Conservation (phyloP, 2,113 vertebrate genomes). For the Lagopus leucura region DNA sequence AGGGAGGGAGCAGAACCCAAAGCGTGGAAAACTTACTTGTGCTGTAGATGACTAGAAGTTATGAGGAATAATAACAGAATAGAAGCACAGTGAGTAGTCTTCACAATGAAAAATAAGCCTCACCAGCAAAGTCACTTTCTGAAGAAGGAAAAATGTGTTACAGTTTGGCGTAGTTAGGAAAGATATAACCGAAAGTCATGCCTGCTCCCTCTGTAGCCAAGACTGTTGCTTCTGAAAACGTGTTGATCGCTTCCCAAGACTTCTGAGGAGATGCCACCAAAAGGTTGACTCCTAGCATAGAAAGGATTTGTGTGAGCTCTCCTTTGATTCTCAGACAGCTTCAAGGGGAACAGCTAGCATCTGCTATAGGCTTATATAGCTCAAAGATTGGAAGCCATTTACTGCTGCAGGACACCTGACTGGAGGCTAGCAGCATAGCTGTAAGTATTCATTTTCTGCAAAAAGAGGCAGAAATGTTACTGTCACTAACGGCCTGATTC, state of each 20-base stretch:
- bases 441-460: neutral
- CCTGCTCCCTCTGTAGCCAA: neutral
- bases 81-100: neutral
- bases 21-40: neutral
- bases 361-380: neutral
- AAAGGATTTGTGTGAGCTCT: neutral
- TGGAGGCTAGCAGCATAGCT: neutral
- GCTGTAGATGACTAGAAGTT: neutral
- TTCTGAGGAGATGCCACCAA: neutral
- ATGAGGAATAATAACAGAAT: neutral
- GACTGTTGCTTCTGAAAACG: neutral
- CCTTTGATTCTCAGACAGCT: neutral
- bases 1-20: neutral
- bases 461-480: neutral
- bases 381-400: neutral
- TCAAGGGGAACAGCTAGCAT: neutral
- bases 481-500: accelerated
- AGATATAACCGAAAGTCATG: neutral
- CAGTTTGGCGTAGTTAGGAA: neutral
- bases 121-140: neutral
- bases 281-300: neutral
- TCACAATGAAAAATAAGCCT: neutral
- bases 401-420: neutral
- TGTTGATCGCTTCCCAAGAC: accelerated
- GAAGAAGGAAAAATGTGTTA: neutral